phyloP scores from a whole-genome alignment of 2,888 invertebrate species.

The Oasisia sp. region DNA sequence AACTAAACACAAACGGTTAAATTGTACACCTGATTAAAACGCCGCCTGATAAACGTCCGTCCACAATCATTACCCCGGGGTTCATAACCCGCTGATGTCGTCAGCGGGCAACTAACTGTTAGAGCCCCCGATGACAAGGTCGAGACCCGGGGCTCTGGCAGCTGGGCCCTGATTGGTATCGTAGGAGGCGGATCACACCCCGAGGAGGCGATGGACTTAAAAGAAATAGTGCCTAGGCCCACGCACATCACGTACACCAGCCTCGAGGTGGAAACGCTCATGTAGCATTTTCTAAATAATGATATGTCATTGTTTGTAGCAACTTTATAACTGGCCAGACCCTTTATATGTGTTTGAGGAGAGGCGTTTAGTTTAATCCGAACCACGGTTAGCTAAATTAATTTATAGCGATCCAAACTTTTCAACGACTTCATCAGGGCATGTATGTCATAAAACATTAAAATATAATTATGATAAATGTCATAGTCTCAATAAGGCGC shows the following conservation, averaged over 20 bases:
- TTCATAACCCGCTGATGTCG: background rate
- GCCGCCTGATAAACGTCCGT: background rate
- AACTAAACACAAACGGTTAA: background rate
- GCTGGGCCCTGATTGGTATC: slow-evolving; percentile 8
- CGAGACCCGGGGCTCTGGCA: background rate
- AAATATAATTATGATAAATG: too few relatives aligned
- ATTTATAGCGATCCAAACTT: too few relatives aligned
- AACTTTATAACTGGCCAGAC: background rate
- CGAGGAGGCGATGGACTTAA: background rate
- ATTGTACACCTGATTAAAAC: background rate
- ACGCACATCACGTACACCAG: background rate
- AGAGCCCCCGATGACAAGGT: background rate
- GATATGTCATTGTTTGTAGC: background rate
- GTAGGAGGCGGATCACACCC: background rate
- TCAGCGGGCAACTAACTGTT: background rate
- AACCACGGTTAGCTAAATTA: too few relatives aligned
- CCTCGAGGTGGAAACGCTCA: background rate
- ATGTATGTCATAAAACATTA: too few relatives aligned
- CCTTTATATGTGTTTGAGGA: too few relatives aligned
- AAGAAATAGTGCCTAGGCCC: background rate
- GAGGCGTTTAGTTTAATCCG: too few relatives aligned
- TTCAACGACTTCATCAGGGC: too few relatives aligned
- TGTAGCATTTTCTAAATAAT: background rate
- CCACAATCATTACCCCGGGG: background rate
- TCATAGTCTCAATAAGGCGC: too few relatives aligned